Percentiles rank a stretch among this genome's conserved stretches.
Conservation (phyloP, 2,888 invertebrate genomes). For the Vandiemenella viatica region DNA sequence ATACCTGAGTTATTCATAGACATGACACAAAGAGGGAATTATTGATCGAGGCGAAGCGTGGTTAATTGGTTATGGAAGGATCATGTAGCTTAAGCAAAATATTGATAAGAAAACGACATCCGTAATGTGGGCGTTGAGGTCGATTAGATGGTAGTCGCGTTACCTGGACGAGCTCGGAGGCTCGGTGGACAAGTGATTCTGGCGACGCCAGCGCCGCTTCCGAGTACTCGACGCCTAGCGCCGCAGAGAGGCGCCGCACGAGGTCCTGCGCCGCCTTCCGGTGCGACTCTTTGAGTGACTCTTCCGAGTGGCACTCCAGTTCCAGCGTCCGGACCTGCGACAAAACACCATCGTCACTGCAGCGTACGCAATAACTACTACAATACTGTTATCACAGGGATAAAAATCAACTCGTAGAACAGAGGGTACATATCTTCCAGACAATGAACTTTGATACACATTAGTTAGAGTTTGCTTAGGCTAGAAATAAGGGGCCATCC, state of each 20-base stretch:
- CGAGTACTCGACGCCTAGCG: conserved; percentile 54
- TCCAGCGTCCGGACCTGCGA: conserved; percentile 46
- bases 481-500: too few relatives aligned
- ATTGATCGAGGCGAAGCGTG: too few relatives aligned
- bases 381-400: background rate
- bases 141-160: too few relatives aligned
- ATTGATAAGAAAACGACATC: too few relatives aligned
- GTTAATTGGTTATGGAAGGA: too few relatives aligned
- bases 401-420: background rate
- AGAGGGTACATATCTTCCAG: too few relatives aligned
- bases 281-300: conserved; percentile 53
- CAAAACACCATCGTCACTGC: background rate
- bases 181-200: conserved; percentile 59
- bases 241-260: conserved; percentile 51
- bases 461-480: too few relatives aligned
- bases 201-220: conserved; percentile 34
- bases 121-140: too few relatives aligned
- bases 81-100: too few relatives aligned
- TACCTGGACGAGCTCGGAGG: conserved; percentile 60
- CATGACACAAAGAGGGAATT: too few relatives aligned
- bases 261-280: conserved; percentile 49
- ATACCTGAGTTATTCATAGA: too few relatives aligned
- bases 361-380: background rate
- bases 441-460: too few relatives aligned
- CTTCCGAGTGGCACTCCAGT: conserved; percentile 53